Conservation (phyloP, 2,888 invertebrate species). For the Tetrapedia diversipes region DNA sequence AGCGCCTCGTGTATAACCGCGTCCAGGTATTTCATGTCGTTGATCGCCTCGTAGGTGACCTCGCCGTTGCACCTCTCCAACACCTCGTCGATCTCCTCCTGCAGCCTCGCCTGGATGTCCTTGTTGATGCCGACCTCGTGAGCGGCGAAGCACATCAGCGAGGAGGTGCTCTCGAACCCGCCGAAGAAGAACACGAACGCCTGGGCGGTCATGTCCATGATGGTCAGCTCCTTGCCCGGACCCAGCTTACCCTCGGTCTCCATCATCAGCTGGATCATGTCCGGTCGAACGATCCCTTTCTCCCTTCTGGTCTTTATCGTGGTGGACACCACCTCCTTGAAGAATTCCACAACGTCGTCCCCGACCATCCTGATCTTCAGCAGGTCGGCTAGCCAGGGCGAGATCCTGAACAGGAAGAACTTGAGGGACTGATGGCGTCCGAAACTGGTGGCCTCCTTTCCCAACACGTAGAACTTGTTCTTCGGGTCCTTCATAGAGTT, state of each 20-base stretch:
- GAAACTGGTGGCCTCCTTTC: constrained; percentile 60
- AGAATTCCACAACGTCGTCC: constrained; percentile 44
- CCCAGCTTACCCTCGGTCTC: constrained; percentile 75
- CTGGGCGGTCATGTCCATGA: constrained; percentile 83
- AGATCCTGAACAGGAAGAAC: constrained; percentile 49
- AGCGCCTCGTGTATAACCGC: constrained; percentile 82
- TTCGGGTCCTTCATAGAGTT: constrained; percentile 74
- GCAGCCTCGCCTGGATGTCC: constrained; percentile 81
- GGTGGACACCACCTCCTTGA: constrained; percentile 57
- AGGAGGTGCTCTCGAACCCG: constrained; percentile 76
- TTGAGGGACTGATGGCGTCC: constrained; percentile 12
- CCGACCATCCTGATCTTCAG: constrained; percentile 58
- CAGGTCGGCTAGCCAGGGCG: constrained; percentile 33
- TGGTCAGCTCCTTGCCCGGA: constrained; percentile 53
- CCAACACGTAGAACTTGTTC: constrained; percentile 75
- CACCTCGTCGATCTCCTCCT: constrained; percentile 75
- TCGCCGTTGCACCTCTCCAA: constrained; percentile 70
- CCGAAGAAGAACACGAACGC: constrained; percentile 79
- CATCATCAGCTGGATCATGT: constrained; percentile 86
- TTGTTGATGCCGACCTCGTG: constrained; percentile 78
- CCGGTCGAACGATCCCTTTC: constrained; percentile 81
- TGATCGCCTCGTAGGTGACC: constrained; percentile 82
- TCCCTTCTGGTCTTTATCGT: constrained; percentile 68
- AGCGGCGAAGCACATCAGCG: constrained; percentile 70
- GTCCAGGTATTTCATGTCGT: constrained; percentile 84